Conservation (phyloP, 2,113 vertebrate species). For the Coptodon bakossiorum region DNA sequence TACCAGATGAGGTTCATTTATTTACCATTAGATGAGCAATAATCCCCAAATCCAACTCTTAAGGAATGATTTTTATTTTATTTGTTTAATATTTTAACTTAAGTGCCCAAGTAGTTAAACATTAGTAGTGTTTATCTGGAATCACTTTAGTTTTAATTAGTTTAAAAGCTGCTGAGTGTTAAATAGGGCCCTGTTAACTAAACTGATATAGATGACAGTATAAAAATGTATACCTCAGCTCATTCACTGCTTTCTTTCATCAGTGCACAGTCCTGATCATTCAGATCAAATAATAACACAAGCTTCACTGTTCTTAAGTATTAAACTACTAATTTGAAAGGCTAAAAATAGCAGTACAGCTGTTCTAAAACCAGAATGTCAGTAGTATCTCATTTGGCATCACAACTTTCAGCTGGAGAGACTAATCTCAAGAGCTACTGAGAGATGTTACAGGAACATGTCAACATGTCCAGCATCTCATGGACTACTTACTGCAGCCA, state of each 20-base stretch:
- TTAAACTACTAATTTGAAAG: not conserved
- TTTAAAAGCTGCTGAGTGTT: not conserved
- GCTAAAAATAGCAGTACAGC: not conserved
- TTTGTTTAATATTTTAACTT: not conserved
- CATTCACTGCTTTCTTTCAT: not conserved
- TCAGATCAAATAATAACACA: not conserved
- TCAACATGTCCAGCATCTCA: not conserved
- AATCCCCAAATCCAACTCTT: not conserved
- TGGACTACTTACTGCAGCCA: not conserved
- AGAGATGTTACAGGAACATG: not conserved
- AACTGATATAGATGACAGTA: not conserved
- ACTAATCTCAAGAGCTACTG: not conserved
- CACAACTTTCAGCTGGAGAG: not conserved
- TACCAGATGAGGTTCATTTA: conserved; percentile 90
- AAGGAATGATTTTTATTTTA: not conserved
- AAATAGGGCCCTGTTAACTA: not conserved
- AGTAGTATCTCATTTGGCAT: not conserved
- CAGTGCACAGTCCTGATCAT: not conserved
- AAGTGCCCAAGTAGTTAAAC: not conserved
- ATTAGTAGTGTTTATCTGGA: not conserved
- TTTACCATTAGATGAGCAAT: not conserved
- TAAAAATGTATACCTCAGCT: not conserved
- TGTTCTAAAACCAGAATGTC: not conserved
- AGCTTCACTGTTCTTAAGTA: not conserved
- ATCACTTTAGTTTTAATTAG: not conserved